Conservation (phyloP, 2,888 invertebrate genomes). For the Atherix ibis region DNA sequence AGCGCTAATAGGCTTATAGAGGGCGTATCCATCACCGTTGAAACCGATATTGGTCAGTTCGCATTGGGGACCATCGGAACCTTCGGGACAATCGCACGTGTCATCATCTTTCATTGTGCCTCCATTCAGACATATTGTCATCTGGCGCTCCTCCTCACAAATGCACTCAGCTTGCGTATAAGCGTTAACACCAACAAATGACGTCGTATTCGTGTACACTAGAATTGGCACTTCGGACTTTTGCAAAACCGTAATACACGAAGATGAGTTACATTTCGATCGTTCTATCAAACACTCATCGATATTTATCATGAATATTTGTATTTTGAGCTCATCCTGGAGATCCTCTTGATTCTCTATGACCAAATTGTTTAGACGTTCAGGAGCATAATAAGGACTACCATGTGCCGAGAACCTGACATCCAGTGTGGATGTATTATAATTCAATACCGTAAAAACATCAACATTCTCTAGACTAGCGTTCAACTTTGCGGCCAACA, state of each 20-base stretch:
- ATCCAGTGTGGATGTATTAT: conserved; percentile 49
- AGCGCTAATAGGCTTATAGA: conserved; percentile 74
- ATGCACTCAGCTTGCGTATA: conserved; percentile 64
- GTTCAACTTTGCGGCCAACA: conserved; percentile 55
- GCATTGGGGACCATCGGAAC: conserved; percentile 74
- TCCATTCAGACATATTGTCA: conserved; percentile 58
- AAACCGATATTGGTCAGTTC: conserved; percentile 80
- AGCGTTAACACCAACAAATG: conserved; percentile 85
- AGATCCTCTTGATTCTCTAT: conserved; percentile 53
- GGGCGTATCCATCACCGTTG: conserved; percentile 80
- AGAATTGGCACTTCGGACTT: conserved; percentile 58
- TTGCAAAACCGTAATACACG: conserved; percentile 66
- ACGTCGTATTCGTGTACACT: conserved; percentile 84
- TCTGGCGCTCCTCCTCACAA: conserved; percentile 34
- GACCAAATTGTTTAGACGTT: conserved; percentile 75
- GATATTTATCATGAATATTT: conserved; percentile 77
- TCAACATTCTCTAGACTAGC: conserved; percentile 73
- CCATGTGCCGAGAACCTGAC: conserved; percentile 87
- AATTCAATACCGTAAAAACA: conserved; percentile 78
- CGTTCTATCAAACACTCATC: conserved; percentile 76
- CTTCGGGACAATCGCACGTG: conserved; percentile 63
- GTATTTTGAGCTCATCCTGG: conserved; percentile 52
- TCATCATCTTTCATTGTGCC: conserved; percentile 46
- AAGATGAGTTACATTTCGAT: conserved; percentile 46
- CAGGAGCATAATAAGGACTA: conserved; percentile 81